These are phyloP conservation scores for Adelges cooleyi DNA, from an alignment of 1,140 invertebrate species.

Conservation along the genomic window DNA sequence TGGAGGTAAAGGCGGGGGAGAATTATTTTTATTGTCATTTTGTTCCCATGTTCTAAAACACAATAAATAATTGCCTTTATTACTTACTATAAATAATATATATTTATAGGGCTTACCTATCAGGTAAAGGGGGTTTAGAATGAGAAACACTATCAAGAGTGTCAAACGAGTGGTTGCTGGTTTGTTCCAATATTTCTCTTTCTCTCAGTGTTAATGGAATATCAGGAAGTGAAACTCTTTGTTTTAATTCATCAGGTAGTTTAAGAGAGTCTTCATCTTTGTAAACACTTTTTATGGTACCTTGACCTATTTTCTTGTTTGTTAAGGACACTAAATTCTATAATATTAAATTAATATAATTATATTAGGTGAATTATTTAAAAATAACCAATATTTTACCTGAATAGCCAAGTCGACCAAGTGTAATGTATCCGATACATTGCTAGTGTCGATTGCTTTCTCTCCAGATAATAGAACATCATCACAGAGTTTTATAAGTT, in stretches of 20 bases:
- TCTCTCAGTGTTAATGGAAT: constrained; percentile 69
- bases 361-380: too few species aligned
- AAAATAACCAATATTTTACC: constrained; percentile 38
- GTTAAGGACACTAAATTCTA: constrained; percentile 52
- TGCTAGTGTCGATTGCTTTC: constrained; percentile 53
- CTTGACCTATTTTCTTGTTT: constrained; percentile 46
- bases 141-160: constrained; percentile 49
- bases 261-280: constrained; percentile 7
- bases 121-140: constrained; percentile 75
- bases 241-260: constrained; percentile 36
- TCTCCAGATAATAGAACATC: constrained; percentile 57
- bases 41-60: constrained; percentile 34
- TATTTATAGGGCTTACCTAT: constrained; percentile 43
- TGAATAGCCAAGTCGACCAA: constrained; percentile 67
- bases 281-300: constrained; percentile 6
- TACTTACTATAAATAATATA: background rate
- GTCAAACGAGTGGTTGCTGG: constrained; percentile 37
- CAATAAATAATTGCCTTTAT: background rate
- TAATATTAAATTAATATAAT: constrained; percentile 13
- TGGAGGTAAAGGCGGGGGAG: constrained; percentile 64
- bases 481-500: constrained; percentile 79
- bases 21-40: constrained; percentile 32
- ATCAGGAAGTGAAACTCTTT: constrained; percentile 61
- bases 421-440: constrained; percentile 65
- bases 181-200: constrained; percentile 53